Evolutionary conservation across 2,888 invertebrate genomes (phyloP).

Genomic region (Dione juno): DNA sequence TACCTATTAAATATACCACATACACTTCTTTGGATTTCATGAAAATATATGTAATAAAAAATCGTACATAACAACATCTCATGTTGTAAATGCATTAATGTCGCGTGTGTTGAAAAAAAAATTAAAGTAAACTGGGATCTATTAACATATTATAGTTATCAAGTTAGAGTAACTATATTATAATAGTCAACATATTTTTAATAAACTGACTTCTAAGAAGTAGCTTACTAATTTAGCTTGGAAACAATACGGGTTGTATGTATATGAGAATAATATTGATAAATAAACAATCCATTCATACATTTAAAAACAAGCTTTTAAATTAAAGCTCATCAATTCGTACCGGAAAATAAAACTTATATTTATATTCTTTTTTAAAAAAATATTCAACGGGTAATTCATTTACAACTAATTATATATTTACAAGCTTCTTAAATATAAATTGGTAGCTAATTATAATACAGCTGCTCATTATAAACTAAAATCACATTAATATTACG

Average conservation of each 20-base stretch:
- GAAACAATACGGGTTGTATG: not conserved
- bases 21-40: not conserved
- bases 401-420: slow-evolving; percentile 21
- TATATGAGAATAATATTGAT: not conserved
- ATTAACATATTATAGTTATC: not conserved
- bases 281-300: not conserved
- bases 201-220: too few relatives aligned
- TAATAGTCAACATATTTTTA: too few relatives aligned
- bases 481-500: slow-evolving; percentile 54
- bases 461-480: slow-evolving; percentile 32
- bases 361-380: not conserved
- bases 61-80: not conserved
- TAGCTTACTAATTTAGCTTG: too few relatives aligned
- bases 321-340: not conserved
- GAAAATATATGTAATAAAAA: not conserved
- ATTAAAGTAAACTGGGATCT: slow-evolving; percentile 1
- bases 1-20: not conserved
- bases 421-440: slow-evolving; percentile 20
- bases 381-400: not conserved
- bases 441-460: slow-evolving; percentile 1
- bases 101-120: not conserved
- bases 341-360: not conserved
- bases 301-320: not conserved
- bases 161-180: not conserved
- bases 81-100: not conserved